Evolutionary conservation across 2,888 invertebrate genomes (phyloP), one percentile per base, ranked within the genome.

Genomic region (Pseudeuparius sepicola): DNA sequence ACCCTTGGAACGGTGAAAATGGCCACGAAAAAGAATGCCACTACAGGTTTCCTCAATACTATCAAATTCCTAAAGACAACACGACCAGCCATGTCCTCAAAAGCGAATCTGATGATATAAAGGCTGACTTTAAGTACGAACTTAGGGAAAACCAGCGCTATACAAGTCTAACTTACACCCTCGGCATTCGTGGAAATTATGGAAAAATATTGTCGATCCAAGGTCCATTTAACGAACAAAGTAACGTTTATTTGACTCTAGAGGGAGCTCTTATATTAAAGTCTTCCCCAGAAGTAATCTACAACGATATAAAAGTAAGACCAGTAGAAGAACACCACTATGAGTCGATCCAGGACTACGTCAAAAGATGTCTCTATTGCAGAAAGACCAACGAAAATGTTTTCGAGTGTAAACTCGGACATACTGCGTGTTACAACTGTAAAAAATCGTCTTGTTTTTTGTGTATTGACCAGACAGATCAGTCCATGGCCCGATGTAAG

Each of bases 11-110:
- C 36, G 42, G 42, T 24, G 50, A 47, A 12, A 43, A 41, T 24
- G 45, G 45, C 14, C 56, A 56, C 34, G 54, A 56, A 39, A 27
- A 39, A 3, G 44, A 40, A 12, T 56, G 56, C 38, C 37, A 37
- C 5, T 48, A 50, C 29, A 41, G 51, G 14, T 45, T n/a, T n/a
- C n/a, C n/a, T n/a, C n/a, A n/a, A n/a, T n/a, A n/a, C n/a, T n/a
- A n/a, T n/a, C n/a, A n/a, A n/a, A n/a, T n/a, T n/a, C n/a, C n/a
- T n/a, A n/a, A n/a, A n/a, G n/a, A n/a, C n/a, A n/a, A n/a, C n/a
- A n/a, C n/a, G n/a, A n/a, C n/a, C n/a, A n/a, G n/a, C n/a, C n/a
- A n/a, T n/a, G n/a, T n/a, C n/a, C n/a, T n/a, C n/a, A n/a, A n/a
- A n/a, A n/a, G n/a, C n/a, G n/a, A n/a, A n/a, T n/a, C n/a, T n/a